These are phyloP conservation scores for Thereva nobilitata DNA, from an alignment of 2,888 invertebrate species.

Conservation along the genomic window DNA sequence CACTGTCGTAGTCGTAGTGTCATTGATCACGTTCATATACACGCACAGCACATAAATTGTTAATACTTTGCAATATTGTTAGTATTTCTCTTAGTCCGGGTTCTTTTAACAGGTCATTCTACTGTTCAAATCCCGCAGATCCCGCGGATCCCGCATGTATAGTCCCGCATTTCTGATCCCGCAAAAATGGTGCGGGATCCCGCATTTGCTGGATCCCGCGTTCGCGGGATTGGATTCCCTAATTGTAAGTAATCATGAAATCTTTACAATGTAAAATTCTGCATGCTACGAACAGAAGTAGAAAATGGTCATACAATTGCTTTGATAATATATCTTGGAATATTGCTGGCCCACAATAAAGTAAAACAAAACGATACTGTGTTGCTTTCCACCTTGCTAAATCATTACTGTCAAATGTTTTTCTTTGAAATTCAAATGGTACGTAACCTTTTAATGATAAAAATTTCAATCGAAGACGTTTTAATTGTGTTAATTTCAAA, in stretches of 20 bases:
- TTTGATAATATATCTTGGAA: conserved; percentile 8
- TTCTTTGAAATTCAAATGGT: not conserved
- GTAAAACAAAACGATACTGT: conserved; percentile 8
- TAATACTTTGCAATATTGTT: no score
- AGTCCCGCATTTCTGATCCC: no score
- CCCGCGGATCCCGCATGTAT: no score
- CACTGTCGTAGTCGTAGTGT: no score
- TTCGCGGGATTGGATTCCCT: no score
- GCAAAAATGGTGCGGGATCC: no score
- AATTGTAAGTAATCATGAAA: not conserved
- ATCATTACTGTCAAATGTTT: not conserved
- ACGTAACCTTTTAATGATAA: not conserved
- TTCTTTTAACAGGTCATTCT: no score
- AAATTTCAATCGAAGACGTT: not conserved
- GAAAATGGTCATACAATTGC: not conserved
- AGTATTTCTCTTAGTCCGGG: no score
- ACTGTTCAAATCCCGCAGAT: no score
- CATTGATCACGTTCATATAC: no score
- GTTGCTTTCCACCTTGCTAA: not conserved
- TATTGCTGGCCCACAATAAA: conserved; percentile 8
- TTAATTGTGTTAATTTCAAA: not conserved
- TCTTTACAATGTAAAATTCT: not conserved
- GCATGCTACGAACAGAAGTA: not conserved
- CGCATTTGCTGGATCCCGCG: no score
- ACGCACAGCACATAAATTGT: no score